Percentiles rank a stretch among this genome's conserved stretches.
Evolutionary conservation across 2,797 vertebrate species (phyloP).

Genomic region (Muraenolepis orangiensis): DNA sequence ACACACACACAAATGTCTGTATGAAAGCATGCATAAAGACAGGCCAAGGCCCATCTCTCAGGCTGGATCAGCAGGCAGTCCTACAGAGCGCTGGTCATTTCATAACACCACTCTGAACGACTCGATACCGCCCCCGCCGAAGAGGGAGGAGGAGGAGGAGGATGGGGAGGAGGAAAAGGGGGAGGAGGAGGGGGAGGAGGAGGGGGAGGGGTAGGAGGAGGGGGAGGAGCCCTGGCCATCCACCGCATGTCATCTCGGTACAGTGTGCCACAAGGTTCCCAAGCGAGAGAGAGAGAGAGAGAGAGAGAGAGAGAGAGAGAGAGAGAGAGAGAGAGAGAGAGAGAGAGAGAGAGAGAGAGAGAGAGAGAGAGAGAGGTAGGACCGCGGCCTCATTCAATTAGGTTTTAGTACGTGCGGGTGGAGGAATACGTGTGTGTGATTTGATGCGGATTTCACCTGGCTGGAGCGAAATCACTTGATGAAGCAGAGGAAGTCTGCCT

Average conservation of each 20-base stretch:
- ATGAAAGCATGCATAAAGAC: not conserved
- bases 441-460: conserved; percentile 45
- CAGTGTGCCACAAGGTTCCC: conserved; percentile 6
- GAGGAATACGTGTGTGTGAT: conserved; percentile 55
- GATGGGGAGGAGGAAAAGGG: not conserved
- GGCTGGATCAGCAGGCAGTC: conserved; percentile 37
- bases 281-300: conserved; percentile 17
- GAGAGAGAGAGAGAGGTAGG: conserved; percentile 13
- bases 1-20: conserved; percentile 4
- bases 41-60: conserved; percentile 30
- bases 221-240: no score
- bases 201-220: no score
- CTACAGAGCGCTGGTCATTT: conserved; percentile 33
- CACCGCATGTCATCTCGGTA: no score
- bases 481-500: conserved; percentile 26
- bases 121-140: conserved; percentile 35
- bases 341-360: not conserved
- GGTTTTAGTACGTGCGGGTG: conserved; percentile 42
- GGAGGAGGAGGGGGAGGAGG: no score
- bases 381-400: conserved; percentile 47
- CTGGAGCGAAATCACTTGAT: conserved; percentile 37
- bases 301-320: no score
- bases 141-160: not conserved
- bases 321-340: not conserved
- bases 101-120: conserved; percentile 39